phyloP scores from a whole-genome alignment of 92 coral and sea anemone species.

The Porites rus region DNA sequence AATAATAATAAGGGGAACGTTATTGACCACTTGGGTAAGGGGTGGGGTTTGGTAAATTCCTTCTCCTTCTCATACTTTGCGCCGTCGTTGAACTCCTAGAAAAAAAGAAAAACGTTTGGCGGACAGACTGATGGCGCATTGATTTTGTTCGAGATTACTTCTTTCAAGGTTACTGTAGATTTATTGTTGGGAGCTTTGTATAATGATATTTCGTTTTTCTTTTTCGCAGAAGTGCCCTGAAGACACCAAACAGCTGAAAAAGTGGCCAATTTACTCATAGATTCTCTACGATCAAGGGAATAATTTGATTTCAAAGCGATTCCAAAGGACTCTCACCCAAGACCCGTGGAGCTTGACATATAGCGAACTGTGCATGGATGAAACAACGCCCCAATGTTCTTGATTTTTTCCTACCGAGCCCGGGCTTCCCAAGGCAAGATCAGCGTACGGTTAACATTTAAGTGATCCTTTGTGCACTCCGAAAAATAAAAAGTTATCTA shows the following conservation, averaged over 20 bases:
- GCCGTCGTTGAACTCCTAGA: no score
- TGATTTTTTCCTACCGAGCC: not conserved
- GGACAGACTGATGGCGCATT: no score
- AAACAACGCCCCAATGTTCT: not conserved
- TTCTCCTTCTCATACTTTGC: no score
- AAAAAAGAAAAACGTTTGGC: no score
- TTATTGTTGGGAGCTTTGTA: no score
- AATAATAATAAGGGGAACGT: no score
- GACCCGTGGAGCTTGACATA: slow-evolving; percentile 23
- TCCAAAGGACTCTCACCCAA: slow-evolving; percentile 29
- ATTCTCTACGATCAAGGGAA: slow-evolving; percentile 36
- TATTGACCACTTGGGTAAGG: no score
- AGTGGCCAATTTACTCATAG: slow-evolving; percentile 14
- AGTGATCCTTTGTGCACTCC: slow-evolving; percentile 7
- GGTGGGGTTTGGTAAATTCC: no score
- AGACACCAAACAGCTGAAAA: slow-evolving; percentile 3
- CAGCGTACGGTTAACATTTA: slow-evolving; percentile 1
- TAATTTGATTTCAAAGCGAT: slow-evolving; percentile 38
- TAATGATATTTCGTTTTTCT: not conserved
- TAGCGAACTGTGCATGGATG: slow-evolving; percentile 19
- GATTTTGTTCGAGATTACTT: no score
- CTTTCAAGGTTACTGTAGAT: no score
- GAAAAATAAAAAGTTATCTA: slow-evolving; percentile 19
- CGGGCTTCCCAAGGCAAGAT: slow-evolving; percentile 3
- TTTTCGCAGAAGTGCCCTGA: slow-evolving; percentile 19